These are phyloP conservation scores for Pyrgilauda ruficollis DNA, from an alignment of 2,113 vertebrate genomes.

Conservation along the genomic window DNA sequence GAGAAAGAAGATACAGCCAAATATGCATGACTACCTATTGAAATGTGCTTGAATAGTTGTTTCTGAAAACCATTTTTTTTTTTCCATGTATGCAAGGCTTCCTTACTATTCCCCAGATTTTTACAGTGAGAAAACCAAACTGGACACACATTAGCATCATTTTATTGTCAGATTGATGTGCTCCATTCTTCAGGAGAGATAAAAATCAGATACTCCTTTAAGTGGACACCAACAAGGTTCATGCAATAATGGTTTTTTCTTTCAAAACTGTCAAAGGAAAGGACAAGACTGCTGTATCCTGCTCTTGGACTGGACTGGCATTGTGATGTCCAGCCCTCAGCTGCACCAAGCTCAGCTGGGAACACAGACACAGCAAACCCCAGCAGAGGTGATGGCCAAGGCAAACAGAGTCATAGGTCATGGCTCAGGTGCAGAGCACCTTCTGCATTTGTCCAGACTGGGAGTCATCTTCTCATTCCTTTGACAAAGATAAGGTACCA, in stretches of 20 bases:
- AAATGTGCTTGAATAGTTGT: neutral
- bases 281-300: neutral
- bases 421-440: neutral
- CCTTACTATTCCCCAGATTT: neutral
- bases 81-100: neutral
- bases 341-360: neutral
- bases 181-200: neutral
- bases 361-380: rapidly evolving
- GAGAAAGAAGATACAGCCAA: neutral
- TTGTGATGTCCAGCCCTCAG: rapidly evolving
- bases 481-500: neutral
- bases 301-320: neutral
- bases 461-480: neutral
- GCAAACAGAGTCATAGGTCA: neutral
- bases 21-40: neutral
- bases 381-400: neutral
- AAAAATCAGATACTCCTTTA: neutral
- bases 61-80: neutral
- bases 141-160: neutral
- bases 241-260: neutral
- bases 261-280: neutral
- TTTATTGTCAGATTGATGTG: neutral
- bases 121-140: neutral
- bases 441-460: neutral
- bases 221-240: neutral